phyloP scores from a whole-genome alignment of 2,797 vertebrate species.

The Calcarius lapponicus region DNA sequence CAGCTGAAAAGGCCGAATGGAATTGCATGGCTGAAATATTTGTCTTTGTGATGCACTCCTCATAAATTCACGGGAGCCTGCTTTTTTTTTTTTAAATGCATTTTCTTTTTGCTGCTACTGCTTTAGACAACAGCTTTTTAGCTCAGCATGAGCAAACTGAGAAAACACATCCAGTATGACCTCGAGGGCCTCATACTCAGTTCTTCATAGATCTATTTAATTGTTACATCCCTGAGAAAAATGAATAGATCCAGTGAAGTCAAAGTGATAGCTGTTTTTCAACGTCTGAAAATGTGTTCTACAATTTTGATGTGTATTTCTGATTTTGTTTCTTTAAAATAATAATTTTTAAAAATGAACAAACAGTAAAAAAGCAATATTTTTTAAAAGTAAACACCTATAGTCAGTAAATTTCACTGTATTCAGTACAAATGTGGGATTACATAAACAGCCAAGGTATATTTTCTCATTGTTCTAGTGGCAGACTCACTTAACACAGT shows the following conservation, averaged over 20 bases:
- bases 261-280: conserved; percentile 30
- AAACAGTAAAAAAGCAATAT: not conserved
- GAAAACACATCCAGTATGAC: conserved; percentile 77
- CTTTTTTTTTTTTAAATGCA: conserved; percentile 67
- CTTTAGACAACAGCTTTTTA: conserved; percentile 82
- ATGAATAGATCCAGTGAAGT: conserved; percentile 41
- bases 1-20: conserved; percentile 87
- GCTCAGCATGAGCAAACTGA: conserved; percentile 77
- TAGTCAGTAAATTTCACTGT: not conserved
- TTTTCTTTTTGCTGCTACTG: conserved; percentile 78
- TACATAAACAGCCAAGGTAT: not conserved
- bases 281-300: conserved; percentile 17
- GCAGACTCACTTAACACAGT: not conserved
- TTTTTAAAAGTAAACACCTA: not conserved
- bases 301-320: not conserved
- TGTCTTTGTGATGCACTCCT: conserved; percentile 85
- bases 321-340: conserved; percentile 17
- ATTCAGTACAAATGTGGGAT: not conserved
- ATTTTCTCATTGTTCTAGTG: not conserved
- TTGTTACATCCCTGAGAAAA: conserved; percentile 71
- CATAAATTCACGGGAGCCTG: conserved; percentile 83
- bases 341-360: not conserved
- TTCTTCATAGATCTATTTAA: conserved; percentile 72
- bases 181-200: conserved; percentile 64
- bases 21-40: conserved; percentile 88